Evolutionary conservation across 2,113 vertebrate species (phyloP).

Genomic region (Cebidichthys violaceus): DNA sequence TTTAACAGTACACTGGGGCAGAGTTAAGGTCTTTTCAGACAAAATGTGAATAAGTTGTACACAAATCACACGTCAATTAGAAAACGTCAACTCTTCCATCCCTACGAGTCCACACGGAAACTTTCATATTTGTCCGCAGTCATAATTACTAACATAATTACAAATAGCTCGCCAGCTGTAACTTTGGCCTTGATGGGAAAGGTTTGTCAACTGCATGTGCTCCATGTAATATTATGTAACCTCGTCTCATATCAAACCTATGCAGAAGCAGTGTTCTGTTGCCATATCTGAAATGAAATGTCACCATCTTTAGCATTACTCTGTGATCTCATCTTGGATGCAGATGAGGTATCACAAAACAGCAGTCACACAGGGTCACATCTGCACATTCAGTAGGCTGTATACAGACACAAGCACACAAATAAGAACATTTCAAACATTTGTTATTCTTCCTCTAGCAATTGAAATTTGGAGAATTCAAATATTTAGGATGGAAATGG

Average conservation of each 20-base stretch:
- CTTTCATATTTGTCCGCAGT: too few relatives aligned
- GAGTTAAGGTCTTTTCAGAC: neutral
- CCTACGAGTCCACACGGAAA: neutral
- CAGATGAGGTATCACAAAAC: constrained; percentile 5
- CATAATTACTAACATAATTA: too few relatives aligned
- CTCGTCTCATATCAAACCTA: neutral
- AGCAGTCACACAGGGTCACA: neutral
- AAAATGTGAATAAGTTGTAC: neutral
- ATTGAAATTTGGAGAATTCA: neutral
- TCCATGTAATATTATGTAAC: constrained; percentile 14
- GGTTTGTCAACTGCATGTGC: neutral
- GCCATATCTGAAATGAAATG: constrained; percentile 45
- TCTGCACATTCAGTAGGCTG: neutral
- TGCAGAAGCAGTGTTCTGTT: neutral
- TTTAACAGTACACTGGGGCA: neutral
- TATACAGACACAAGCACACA: neutral
- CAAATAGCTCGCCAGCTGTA: too few relatives aligned
- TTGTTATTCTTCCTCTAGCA: neutral
- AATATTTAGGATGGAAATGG: neutral
- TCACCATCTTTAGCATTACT: constrained; percentile 63
- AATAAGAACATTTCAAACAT: neutral
- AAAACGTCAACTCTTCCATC: neutral
- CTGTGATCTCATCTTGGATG: constrained; percentile 29
- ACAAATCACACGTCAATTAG: neutral
- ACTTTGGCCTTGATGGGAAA: too few relatives aligned